phyloP scores from a whole-genome alignment of 2,888 invertebrate genomes.

The Mythimna albipuncta region DNA sequence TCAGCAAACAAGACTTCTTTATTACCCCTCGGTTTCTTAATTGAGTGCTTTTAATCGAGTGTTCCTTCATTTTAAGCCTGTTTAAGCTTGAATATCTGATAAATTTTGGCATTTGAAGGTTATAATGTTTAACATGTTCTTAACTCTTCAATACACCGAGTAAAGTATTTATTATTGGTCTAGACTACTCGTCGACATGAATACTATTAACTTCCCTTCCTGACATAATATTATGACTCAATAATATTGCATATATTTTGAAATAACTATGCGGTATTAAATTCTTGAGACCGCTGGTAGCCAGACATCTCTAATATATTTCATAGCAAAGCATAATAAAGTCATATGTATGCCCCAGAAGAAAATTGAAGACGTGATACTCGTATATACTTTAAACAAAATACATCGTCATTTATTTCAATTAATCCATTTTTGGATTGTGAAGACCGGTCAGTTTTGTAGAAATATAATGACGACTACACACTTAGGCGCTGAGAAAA shows the following conservation, averaged over 20 bases:
- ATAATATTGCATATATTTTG: conserved; percentile 15
- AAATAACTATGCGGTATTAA: conserved; percentile 37
- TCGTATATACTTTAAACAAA: not conserved
- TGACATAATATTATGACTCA: not conserved
- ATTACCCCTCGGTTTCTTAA: not conserved
- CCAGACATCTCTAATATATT: not conserved
- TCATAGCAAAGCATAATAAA: conserved; percentile 21
- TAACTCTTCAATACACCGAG: not conserved
- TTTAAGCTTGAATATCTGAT: not conserved
- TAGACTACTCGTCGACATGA: not conserved
- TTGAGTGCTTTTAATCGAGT: not conserved
- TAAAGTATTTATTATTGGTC: not conserved
- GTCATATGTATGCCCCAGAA: conserved; percentile 9
- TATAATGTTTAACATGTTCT: not conserved
- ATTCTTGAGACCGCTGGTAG: conserved; percentile 24
- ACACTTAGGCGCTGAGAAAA: too few species aligned
- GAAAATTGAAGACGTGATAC: conserved; percentile 25
- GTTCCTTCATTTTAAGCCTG: not conserved
- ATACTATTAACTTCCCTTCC: conserved; percentile 1
- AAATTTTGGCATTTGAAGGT: not conserved
- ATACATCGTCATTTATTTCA: not conserved
- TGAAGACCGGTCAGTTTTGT: not conserved
- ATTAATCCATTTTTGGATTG: not conserved
- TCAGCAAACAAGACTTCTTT: not conserved
- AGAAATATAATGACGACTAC: not conserved